Evolutionary conservation across 2,888 invertebrate species (phyloP).

Genomic region (Phengaris alcon): DNA sequence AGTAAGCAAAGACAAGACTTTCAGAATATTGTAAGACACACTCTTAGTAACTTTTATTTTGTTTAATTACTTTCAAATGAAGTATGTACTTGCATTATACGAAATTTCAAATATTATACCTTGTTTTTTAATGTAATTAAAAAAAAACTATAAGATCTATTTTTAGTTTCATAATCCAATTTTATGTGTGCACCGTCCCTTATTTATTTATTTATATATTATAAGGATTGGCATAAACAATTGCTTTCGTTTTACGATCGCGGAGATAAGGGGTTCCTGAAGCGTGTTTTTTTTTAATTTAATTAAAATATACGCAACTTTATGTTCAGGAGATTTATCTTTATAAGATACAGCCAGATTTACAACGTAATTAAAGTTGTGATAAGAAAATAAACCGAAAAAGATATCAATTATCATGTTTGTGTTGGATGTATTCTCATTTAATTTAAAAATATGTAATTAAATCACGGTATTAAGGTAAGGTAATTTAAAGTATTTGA

Average conservation of each 20-base stretch:
- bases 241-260: constrained; percentile 56
- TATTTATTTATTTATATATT: no score
- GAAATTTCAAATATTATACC: no score
- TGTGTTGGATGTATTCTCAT: neutral
- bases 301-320: constrained; percentile 28
- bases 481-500: no score
- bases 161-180: neutral
- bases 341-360: constrained; percentile 34
- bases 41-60: no score
- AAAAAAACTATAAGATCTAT: neutral
- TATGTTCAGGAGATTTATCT: constrained; percentile 28
- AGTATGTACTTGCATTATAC: no score
- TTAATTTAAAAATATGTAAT: no score
- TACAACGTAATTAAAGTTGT: constrained; percentile 7
- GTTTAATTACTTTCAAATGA: no score
- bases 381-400: constrained; percentile 11
- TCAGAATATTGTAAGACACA: no score
- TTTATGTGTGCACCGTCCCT: constrained; percentile 34
- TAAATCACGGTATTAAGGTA: no score
- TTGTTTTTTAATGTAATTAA: no score
- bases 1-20: no score
- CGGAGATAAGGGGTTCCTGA: neutral
- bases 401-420: neutral
- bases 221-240: constrained; percentile 59
- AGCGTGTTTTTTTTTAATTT: constrained; percentile 22